These are phyloP conservation scores for Crotalus tigris DNA, from an alignment of 2,113 vertebrate species.

Conservation along the genomic window DNA sequence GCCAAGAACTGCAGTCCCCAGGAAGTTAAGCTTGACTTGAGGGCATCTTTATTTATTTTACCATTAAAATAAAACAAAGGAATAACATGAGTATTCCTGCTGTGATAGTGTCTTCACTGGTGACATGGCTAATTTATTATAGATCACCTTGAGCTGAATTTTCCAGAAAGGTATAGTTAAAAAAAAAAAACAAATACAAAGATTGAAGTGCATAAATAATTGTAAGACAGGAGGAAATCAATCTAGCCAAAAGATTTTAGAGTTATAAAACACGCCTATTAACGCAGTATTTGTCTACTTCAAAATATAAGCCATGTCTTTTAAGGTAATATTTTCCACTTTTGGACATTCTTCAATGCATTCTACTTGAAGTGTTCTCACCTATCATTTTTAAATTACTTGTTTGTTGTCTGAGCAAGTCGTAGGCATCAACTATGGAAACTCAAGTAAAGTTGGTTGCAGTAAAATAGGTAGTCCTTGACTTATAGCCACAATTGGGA, in stretches of 20 bases:
- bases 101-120: constrained; percentile 11
- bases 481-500: too few relatives aligned
- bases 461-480: background rate
- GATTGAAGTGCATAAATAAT: background rate
- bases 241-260: background rate
- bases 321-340: background rate
- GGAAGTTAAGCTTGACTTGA: background rate
- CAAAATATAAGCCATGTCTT: background rate
- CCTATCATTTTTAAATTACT: background rate
- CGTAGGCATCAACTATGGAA: constrained; percentile 59
- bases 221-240: background rate
- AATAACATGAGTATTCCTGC: background rate
- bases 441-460: constrained; percentile 60
- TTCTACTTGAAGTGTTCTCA: constrained; percentile 23
- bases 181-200: background rate
- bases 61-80: constrained; percentile 2
- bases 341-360: background rate
- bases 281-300: background rate
- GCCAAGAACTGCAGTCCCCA: background rate
- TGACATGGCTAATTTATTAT: constrained; percentile 55
- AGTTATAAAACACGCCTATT: background rate
- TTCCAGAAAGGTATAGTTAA: background rate
- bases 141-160: background rate
- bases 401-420: constrained; percentile 50
- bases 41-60: background rate